Percentiles rank a stretch among this genome's conserved stretches.
Evolutionary conservation across 2,888 invertebrate genomes (phyloP).

Genomic region (Platycheirus rosarum): DNA sequence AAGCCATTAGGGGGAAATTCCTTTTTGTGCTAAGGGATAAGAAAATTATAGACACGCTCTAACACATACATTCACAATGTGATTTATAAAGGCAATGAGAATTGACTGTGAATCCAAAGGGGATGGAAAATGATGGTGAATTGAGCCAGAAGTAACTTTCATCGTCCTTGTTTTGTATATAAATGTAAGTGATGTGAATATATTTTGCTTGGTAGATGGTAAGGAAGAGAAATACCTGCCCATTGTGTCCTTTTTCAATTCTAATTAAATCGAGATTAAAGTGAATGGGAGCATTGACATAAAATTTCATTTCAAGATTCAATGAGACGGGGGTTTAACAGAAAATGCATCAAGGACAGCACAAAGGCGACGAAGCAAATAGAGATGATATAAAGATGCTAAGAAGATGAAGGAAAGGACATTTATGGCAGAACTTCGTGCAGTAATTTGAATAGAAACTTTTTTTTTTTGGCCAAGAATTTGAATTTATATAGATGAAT

Average conservation of each 20-base stretch:
- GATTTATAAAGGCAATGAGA: constrained; percentile 66
- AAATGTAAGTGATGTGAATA: background rate
- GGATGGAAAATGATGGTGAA: constrained; percentile 10
- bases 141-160: constrained; percentile 47
- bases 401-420: constrained; percentile 6
- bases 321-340: constrained; percentile 23
- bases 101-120: constrained; percentile 23
- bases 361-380: background rate
- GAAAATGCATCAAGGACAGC: constrained; percentile 15
- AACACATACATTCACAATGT: constrained; percentile 34
- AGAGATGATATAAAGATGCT: background rate
- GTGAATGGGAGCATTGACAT: constrained; percentile 68
- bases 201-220: background rate
- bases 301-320: constrained; percentile 59
- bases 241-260: constrained; percentile 63
- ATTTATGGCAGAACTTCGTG: constrained; percentile 47
- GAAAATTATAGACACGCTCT: constrained; percentile 64
- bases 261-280: constrained; percentile 73
- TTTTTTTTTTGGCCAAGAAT: too few species aligned
- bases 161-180: constrained; percentile 36
- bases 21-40: constrained; percentile 40
- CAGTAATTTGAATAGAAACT: too few species aligned
- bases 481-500: too few species aligned
- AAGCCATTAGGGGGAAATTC: constrained; percentile 60
- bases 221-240: constrained; percentile 27